Base-by-base conservation (phyloP, 2,888 invertebrate genomes). In the Drosophila suboccidentalis region DNA sequence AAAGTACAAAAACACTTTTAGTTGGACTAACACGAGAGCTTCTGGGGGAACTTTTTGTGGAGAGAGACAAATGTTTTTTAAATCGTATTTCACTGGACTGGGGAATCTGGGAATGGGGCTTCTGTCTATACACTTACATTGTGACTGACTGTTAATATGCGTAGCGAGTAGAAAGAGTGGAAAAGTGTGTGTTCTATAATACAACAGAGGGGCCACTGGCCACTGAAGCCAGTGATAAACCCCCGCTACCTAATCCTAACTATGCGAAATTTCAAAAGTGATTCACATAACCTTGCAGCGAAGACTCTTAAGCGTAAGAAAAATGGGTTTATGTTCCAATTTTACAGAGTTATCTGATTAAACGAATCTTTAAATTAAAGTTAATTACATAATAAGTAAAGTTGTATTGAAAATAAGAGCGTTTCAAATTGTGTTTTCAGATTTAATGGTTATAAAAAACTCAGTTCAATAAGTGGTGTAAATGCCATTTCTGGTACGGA, bases 141-240 rank as follows among this genome's bases (percentile, higher is more conserved):
- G 68, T 61, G 77, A 66, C 54, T 73, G 51, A 44, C 49, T 51
- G 50, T 63, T 47, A 57, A 36, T 68, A 72, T 70, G 77, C 78
- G 65, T 87, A 88, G 83, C 90, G 75, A 86, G 90, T 89, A 88
- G 86, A 86, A 89, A 89, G 90, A 89, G 88, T 88, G 90, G 80
- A 88, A 86, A 89, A 89, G 80, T 87, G 67, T 73, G 57, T 63
- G 65, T 86, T 75, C 91, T 89, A 90, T 89, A 82, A 80, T 90
- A 91, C 90, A 91, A 89, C 78, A 91, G 90, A 83, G 83, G 76
- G 66, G 64, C 67, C 19, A 19, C 19, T 54, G 82, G 71, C 36
- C 58, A 10, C 11, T 61, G 41, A 38, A 61, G 63, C 74, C 62
- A 69, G 68, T 72, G 65, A 50, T 61, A 64, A 66, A 26, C 63